Evolutionary conservation across 1,140 invertebrate species (phyloP), one percentile per base, ranked within the genome.

Genomic region (Caerostris darwini): DNA sequence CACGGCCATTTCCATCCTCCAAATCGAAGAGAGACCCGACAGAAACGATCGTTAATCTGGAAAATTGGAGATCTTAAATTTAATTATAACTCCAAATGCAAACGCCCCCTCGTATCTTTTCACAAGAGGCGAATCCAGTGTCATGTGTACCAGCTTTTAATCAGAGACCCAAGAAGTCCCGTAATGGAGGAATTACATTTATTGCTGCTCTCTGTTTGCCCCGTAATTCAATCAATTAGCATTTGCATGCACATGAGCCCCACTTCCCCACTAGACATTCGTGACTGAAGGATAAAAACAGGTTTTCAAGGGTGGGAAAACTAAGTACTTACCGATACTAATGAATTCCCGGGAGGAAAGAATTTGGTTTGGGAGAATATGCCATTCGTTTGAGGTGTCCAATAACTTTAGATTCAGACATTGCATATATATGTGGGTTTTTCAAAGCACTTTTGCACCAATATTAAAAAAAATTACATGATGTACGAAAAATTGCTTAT

Each of bases 31-130:
- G 12, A 14, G 14, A 6, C 7, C n/a, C n/a, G 61, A 67, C 61
- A 67, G 61, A 67, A 67, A n/a, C 61, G n/a, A 67, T 67, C 61
- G 61, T 67, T 67, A 67, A 67, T 67, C 61, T 67, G 61, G 61
- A 67, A 67, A 67, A 67, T 67, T 67, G 61, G 14, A 67, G 61
- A 67, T 67, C 61, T 67, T 67, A 67, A 67, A 67, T 67, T 67
- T 67, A 67, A 67, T 67, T 67, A 67, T 67, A 67, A 67, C 61
- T 67, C n/a, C 10, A 67, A 67, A 67, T 67, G 61, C 61, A 67
- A 67, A 12, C 61, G 61, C 10, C 61, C 12, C 17, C n/a, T 67
- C 61, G 61, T 67, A 67, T 67, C 61, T 3, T 17, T 67, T 67
- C 61, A 67, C 14, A 67, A 67, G 17, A 67, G 61, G 2, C 5